Evolutionary conservation across 1,140 invertebrate genomes (phyloP).

Genomic region (Drosophila punjabiensis): DNA sequence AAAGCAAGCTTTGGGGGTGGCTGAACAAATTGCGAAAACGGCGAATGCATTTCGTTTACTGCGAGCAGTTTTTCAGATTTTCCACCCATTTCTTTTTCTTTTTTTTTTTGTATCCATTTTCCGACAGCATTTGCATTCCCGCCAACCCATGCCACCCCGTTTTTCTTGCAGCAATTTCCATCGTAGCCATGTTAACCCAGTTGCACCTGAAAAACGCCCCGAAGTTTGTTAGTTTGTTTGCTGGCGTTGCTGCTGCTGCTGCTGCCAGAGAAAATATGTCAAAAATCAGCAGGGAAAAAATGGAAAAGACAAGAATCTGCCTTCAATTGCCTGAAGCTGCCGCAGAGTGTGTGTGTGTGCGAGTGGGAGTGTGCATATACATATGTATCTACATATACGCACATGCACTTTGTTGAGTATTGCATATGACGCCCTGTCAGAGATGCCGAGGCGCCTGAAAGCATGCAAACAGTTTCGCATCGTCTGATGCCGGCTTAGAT

Average conservation of each 20-base stretch:
- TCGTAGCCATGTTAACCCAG: conserved; percentile 66
- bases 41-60: conserved; percentile 67
- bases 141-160: background rate
- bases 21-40: conserved; percentile 62
- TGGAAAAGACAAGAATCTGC: conserved; percentile 55
- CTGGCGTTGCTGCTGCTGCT: conserved; percentile 29
- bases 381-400: background rate
- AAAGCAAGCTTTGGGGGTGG: conserved; percentile 18
- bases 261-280: conserved; percentile 77
- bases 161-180: conserved; percentile 48
- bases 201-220: conserved; percentile 76
- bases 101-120: conserved; percentile 65
- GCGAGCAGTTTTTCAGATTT: conserved; percentile 41
- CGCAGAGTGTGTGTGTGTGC: background rate
- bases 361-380: too few relatives aligned
- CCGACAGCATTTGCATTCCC: conserved; percentile 61
- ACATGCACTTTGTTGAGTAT: conserved; percentile 59
- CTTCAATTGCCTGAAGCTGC: conserved; percentile 72
- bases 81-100: conserved; percentile 1
- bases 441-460: conserved; percentile 58
- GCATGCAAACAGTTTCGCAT: conserved; percentile 62
- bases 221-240: conserved; percentile 73
- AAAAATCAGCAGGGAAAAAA: conserved; percentile 75
- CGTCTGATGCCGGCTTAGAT: conserved; percentile 52
- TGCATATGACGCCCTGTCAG: conserved; percentile 63